A percentile compares a stretch with the other conserved stretches of the same genome.
Evolutionary conservation across 2,113 vertebrate species (phyloP).

Genomic region (Scortum barcoo): DNA sequence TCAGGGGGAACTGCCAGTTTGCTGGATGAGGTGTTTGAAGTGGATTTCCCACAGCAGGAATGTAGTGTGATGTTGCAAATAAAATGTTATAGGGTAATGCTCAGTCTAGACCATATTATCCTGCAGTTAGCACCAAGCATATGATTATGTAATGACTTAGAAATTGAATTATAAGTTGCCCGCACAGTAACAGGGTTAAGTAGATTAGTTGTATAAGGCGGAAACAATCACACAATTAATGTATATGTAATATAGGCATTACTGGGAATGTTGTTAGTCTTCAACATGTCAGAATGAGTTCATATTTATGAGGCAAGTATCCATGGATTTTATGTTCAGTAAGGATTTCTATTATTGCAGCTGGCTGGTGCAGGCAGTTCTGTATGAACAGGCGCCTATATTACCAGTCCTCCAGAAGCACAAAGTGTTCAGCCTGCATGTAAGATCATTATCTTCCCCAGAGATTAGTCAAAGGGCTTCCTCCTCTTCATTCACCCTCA

Average conservation of each 20-base stretch:
- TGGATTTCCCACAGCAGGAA: not conserved
- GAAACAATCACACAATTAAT: not conserved
- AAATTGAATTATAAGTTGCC: constrained; percentile 20
- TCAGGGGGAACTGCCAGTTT: not conserved
- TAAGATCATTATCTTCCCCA: constrained; percentile 68
- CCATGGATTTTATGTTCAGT: not conserved
- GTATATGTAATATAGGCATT: not conserved
- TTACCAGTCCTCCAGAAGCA: constrained; percentile 57
- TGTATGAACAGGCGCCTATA: constrained; percentile 13
- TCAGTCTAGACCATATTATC: not conserved
- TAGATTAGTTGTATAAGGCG: not conserved
- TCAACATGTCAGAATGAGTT: constrained; percentile 2
- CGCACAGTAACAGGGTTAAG: not conserved
- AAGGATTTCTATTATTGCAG: constrained; percentile 24
- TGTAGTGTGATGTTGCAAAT: constrained; percentile 4
- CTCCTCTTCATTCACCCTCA: constrained; percentile 65
- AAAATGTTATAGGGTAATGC: not conserved
- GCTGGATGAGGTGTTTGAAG: constrained; percentile 1
- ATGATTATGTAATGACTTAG: constrained; percentile 33
- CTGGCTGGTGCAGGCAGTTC: constrained; percentile 6
- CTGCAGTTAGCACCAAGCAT: constrained; percentile 20
- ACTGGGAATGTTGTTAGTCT: not conserved
- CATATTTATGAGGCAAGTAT: not conserved
- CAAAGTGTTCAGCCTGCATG: constrained; percentile 47
- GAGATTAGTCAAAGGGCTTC: constrained; percentile 74